These are phyloP conservation scores for Theretra japonica DNA, from an alignment of 2,888 invertebrate genomes.

Conservation along the genomic window DNA sequence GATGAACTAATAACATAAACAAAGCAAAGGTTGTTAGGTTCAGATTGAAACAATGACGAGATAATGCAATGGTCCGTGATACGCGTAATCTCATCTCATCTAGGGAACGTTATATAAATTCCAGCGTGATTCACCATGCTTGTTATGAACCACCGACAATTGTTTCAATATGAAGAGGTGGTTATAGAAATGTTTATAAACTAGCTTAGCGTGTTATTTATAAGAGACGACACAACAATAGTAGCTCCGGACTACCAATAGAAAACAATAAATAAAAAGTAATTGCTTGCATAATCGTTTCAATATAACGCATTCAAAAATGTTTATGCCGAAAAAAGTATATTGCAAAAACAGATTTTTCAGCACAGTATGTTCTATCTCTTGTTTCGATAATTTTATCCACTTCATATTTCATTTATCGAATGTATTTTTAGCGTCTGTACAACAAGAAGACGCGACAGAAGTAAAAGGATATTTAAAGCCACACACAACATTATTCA, in stretches of 20 bases:
- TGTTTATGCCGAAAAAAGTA: neutral
- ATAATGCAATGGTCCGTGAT: constrained; percentile 15
- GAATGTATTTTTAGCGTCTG: neutral
- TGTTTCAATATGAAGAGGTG: constrained; percentile 7
- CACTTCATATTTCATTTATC: neutral
- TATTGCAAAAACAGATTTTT: too few species aligned
- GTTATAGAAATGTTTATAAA: constrained; percentile 5
- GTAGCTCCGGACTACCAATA: neutral
- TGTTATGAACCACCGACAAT: neutral
- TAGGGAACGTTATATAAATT: neutral
- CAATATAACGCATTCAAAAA: neutral
- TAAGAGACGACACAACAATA: neutral
- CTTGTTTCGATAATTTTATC: too few species aligned
- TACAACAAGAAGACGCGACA: constrained; percentile 1
- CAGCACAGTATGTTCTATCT: too few species aligned
- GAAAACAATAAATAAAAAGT: neutral
- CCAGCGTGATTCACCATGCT: neutral
- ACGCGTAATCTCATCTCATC: constrained; percentile 9
- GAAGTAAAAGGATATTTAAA: constrained; percentile 27
- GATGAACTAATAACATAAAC: constrained; percentile 1
- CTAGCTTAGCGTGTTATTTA: neutral
- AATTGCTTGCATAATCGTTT: neutral
- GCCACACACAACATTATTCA: constrained; percentile 21
- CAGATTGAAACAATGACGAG: constrained; percentile 34
- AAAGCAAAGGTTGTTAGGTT: constrained; percentile 14